These are phyloP conservation scores for Pteropus alecto DNA, from an alignment of 2,113 vertebrate genomes.

Conservation along the genomic window DNA sequence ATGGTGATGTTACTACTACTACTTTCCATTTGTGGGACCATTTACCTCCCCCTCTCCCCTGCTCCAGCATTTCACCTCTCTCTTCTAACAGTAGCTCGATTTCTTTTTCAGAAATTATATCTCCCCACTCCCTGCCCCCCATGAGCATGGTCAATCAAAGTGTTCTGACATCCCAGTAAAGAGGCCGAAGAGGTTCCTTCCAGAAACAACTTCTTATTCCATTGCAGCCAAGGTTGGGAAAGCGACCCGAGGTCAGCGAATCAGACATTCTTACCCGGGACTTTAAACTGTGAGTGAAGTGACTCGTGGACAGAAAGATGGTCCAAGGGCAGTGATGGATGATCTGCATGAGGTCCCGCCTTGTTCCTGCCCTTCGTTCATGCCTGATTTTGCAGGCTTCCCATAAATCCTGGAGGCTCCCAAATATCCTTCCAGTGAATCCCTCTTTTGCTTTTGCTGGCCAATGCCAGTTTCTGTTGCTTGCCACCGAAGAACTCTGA, in stretches of 20 bases:
- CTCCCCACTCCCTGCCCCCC: background rate
- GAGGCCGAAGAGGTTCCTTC: background rate
- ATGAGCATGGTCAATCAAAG: background rate
- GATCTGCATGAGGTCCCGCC: accelerated
- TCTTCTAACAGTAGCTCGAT: background rate
- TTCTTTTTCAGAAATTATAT: background rate
- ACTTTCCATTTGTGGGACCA: background rate
- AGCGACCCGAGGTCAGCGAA: accelerated
- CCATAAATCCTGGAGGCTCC: background rate
- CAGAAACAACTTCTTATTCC: background rate
- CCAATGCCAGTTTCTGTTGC: background rate
- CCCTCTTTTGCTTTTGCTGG: background rate
- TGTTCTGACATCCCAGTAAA: background rate
- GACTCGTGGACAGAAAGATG: background rate
- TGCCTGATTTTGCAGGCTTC: background rate
- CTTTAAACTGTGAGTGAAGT: background rate
- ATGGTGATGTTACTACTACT: too few relatives aligned
- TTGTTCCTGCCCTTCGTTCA: background rate
- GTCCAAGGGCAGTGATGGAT: background rate
- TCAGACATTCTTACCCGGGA: background rate
- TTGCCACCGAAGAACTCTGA: background rate
- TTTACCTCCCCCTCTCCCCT: background rate
- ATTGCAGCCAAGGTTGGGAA: background rate
- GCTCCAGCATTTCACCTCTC: too few relatives aligned
- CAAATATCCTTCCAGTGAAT: background rate